Evolutionary conservation across 2,888 invertebrate genomes (phyloP).

Genomic region (Cybosia mesomella): DNA sequence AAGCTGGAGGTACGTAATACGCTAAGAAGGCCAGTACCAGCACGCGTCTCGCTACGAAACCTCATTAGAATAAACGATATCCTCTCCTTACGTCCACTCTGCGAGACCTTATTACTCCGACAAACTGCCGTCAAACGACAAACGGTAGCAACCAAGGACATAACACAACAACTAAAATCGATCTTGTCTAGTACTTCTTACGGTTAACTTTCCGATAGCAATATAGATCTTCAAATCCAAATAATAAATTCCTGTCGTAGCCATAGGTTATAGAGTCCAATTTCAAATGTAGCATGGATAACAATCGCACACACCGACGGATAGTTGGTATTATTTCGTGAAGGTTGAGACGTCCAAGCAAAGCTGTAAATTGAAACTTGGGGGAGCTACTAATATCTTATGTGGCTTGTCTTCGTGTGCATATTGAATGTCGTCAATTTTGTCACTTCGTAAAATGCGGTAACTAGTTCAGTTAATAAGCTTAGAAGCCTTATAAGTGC

Average conservation of each 20-base stretch:
- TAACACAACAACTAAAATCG: conserved; percentile 50
- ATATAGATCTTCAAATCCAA: conserved; percentile 26
- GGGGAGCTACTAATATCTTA: conserved; percentile 72
- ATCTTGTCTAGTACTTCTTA: conserved; percentile 57
- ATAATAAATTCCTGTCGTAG: conserved; percentile 64
- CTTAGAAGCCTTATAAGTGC: conserved; percentile 8
- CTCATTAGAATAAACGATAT: conserved; percentile 87
- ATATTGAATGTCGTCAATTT: conserved; percentile 55
- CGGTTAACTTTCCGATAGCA: conserved; percentile 55
- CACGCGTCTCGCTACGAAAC: conserved; percentile 70
- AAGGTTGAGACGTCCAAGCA: conserved; percentile 80
- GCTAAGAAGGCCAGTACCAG: conserved; percentile 61
- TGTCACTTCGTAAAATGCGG: conserved; percentile 25
- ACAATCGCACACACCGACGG: conserved; percentile 66
- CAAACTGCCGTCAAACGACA: conserved; percentile 85
- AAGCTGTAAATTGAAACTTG: conserved; percentile 81
- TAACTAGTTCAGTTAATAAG: background rate
- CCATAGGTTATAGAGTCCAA: conserved; percentile 60
- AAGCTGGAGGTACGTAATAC: conserved; percentile 59
- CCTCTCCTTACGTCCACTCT: conserved; percentile 86
- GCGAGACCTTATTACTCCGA: conserved; percentile 85
- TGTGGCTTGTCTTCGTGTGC: conserved; percentile 49
- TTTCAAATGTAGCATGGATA: conserved; percentile 62
- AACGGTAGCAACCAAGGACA: conserved; percentile 69
- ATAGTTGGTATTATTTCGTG: conserved; percentile 68